Conservation (phyloP, 2,888 invertebrate species). For the Ctenicera cuprea region DNA sequence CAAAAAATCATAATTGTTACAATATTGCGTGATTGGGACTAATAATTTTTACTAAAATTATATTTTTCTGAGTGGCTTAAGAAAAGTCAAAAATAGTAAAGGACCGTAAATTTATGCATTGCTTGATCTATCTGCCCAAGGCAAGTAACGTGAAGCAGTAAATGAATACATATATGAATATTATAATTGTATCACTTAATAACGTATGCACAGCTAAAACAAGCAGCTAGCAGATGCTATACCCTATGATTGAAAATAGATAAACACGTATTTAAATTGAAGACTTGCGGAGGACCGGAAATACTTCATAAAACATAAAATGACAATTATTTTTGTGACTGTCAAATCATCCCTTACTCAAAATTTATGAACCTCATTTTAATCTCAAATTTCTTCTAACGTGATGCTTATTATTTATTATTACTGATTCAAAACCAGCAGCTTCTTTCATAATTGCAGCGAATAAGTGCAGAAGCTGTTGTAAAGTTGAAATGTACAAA, state of each 20-base stretch:
- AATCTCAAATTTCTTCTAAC: not conserved
- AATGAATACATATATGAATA: constrained; percentile 58
- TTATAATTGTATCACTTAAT: constrained; percentile 57
- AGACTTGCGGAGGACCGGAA: constrained; percentile 28
- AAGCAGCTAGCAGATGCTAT: constrained; percentile 39
- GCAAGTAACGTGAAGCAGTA: constrained; percentile 49
- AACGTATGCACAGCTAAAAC: constrained; percentile 38
- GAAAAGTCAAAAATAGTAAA: constrained; percentile 11
- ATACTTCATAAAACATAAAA: constrained; percentile 26
- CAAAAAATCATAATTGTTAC: constrained; percentile 10
- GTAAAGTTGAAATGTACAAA: constrained; percentile 25
- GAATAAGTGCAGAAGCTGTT: constrained; percentile 45
- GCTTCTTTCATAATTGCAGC: not conserved
- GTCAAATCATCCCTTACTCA: not conserved
- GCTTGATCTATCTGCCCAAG: constrained; percentile 54
- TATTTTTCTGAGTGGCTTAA: not conserved
- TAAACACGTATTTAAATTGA: constrained; percentile 34
- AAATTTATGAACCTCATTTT: not conserved
- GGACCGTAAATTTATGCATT: constrained; percentile 56
- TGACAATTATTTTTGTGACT: constrained; percentile 31
- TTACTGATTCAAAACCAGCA: constrained; percentile 18
- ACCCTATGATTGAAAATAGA: constrained; percentile 40
- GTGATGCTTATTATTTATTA: not conserved
- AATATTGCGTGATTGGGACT: constrained; percentile 24
- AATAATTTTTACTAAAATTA: not conserved